Evolutionary conservation across 2,888 invertebrate genomes (phyloP).

Genomic region (Zhuqinia jingwanae): DNA sequence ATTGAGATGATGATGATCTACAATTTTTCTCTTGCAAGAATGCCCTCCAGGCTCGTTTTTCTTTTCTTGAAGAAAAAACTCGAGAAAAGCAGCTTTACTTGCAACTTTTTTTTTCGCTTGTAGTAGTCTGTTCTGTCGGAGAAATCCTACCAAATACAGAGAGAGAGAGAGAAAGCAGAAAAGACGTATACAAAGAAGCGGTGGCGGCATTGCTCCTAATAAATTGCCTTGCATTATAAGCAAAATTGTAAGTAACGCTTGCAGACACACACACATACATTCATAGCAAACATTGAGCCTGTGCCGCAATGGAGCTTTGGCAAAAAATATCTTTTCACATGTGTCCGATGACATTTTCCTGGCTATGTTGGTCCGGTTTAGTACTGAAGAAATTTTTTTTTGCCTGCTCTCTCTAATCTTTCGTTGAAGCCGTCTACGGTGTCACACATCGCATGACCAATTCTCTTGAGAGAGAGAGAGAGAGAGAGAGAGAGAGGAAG

Average conservation of each 20-base stretch:
- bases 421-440: no score
- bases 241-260: slow-evolving; percentile 24
- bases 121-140: not conserved
- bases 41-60: slow-evolving; percentile 32
- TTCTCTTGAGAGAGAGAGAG: slow-evolving; percentile 19
- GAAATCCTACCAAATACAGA: not conserved
- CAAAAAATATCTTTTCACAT: slow-evolving; percentile 27
- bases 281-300: no score
- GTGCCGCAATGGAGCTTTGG: not conserved
- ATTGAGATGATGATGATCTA: slow-evolving; percentile 9
- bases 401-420: not conserved
- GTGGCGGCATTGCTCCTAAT: slow-evolving; percentile 6
- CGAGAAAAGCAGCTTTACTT: slow-evolving; percentile 12
- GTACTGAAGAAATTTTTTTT: not conserved
- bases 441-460: slow-evolving; percentile 24
- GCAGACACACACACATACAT: not conserved
- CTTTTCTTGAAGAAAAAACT: not conserved
- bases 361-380: slow-evolving; percentile 25
- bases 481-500: no score
- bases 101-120: not conserved
- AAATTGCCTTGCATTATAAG: slow-evolving; percentile 41
- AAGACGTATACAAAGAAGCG: not conserved
- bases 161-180: no score
- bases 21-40: slow-evolving; percentile 19
- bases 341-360: slow-evolving; percentile 33